Base-by-base conservation (phyloP, 30 jellyfish, hydroid and myxozoan genomes). In the Turritopsis rubra region DNA sequence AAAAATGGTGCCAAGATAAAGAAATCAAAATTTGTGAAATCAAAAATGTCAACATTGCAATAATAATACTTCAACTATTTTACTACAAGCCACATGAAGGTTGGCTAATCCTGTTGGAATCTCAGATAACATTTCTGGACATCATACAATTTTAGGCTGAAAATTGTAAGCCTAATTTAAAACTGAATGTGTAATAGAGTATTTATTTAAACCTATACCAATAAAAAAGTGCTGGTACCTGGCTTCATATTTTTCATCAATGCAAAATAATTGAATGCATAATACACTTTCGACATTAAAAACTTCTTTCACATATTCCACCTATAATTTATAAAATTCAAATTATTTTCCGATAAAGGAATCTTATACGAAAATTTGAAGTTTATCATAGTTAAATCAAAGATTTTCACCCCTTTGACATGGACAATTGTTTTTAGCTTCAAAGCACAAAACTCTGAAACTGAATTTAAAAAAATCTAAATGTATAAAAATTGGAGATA, bases 161-260 rank as follows among this genome's bases (percentile, higher is more conserved):
- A 85, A 27, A 18, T 7, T 77, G 54, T 19, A 52, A 41, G 60
- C 60, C 60, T 3, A 41, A 13, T 3, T 13, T 41, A 41, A 41
- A 13, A 3, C 5, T 13, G 13, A 41, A 3, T 5, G 60, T 13
- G 13, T 41, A 41, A 41, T 3, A 41, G 13, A 41, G 13, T 41
- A 3, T 13, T 41, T 3, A 41, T 41, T 41, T 41, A 3, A 41
- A 41, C 60, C 13, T 41, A 41, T 41, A 13, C 13, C 60, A 41
- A 41, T 13, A 41, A 3, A 41, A 3, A 41, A 3, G 5, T 41
- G 9, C 60, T 41, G 82, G 13, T 28, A 92, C 98, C 98, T 87
- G 93, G 83, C 79, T 79, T 92, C 98, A 74, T 84, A 92, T 85
- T 88, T 88, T 52, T 92, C 96, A 73, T 92, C 98, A 52, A 92